phyloP scores from a whole-genome alignment of 1,140 invertebrate genomes.

The Megalopta genalis region DNA sequence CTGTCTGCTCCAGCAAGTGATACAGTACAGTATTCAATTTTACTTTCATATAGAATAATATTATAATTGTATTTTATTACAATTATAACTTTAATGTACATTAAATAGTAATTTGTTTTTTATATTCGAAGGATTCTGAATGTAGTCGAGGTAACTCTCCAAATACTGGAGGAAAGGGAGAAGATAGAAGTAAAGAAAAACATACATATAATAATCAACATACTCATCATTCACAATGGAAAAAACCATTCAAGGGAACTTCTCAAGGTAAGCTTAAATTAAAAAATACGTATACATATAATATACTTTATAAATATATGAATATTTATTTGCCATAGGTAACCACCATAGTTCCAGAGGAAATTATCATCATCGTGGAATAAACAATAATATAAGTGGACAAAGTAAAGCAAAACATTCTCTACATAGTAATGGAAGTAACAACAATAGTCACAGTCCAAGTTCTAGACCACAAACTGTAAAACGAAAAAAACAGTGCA shows the following conservation, averaged over 20 bases:
- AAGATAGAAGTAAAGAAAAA: slow-evolving; percentile 75
- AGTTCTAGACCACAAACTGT: slow-evolving; percentile 68
- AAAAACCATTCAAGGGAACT: slow-evolving; percentile 75
- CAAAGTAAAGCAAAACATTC: slow-evolving; percentile 75
- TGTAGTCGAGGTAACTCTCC: slow-evolving; percentile 79
- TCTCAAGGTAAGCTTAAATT: slow-evolving; percentile 70
- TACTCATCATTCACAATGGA: slow-evolving; percentile 72
- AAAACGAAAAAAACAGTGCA: slow-evolving; percentile 76
- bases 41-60: not conserved
- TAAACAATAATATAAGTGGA: slow-evolving; percentile 73
- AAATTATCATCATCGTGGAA: slow-evolving; percentile 71
- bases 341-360: slow-evolving; percentile 73
- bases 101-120: slow-evolving; percentile 9
- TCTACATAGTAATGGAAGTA: slow-evolving; percentile 68
- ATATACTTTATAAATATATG: slow-evolving; percentile 51
- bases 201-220: slow-evolving; percentile 75
- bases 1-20: slow-evolving; percentile 79
- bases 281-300: not conserved
- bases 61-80: not conserved
- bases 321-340: slow-evolving; percentile 60
- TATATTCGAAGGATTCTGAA: slow-evolving; percentile 76
- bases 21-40: slow-evolving; percentile 67
- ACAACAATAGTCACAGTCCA: slow-evolving; percentile 71
- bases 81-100: not conserved
- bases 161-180: slow-evolving; percentile 73